These are phyloP conservation scores for Pammene fasciana DNA, from an alignment of 2,888 invertebrate genomes.

Conservation along the genomic window DNA sequence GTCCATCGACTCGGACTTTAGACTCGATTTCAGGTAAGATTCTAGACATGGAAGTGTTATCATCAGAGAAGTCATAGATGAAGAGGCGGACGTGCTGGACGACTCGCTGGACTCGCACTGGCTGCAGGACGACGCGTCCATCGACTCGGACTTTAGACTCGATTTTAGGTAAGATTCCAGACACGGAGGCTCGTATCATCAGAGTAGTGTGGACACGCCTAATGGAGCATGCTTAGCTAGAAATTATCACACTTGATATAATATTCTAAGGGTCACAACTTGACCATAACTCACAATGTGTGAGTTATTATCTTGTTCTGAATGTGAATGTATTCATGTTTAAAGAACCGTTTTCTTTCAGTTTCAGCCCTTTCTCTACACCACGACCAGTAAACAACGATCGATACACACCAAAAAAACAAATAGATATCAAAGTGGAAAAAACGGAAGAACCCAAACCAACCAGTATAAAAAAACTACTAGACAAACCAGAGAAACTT, in stretches of 20 bases:
- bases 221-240: too few relatives aligned
- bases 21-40: slow-evolving; percentile 65
- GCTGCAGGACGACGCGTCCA: slow-evolving; percentile 70
- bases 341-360: slow-evolving; percentile 43
- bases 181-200: slow-evolving; percentile 69
- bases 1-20: slow-evolving; percentile 64
- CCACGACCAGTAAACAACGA: slow-evolving; percentile 59
- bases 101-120: slow-evolving; percentile 75
- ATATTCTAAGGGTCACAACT: too few relatives aligned
- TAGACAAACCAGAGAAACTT: slow-evolving; percentile 5
- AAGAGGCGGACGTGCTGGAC: slow-evolving; percentile 73
- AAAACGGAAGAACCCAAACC: slow-evolving; percentile 19
- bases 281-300: too few relatives aligned
- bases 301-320: too few relatives aligned
- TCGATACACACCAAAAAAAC: slow-evolving; percentile 57
- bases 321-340: too few relatives aligned
- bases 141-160: slow-evolving; percentile 63
- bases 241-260: too few relatives aligned
- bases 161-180: slow-evolving; percentile 62
- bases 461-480: not conserved
- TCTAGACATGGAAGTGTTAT: slow-evolving; percentile 65
- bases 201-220: too few relatives aligned
- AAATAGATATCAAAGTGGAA: slow-evolving; percentile 40
- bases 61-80: slow-evolving; percentile 70
- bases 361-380: slow-evolving; percentile 70